Evolutionary conservation across 2,888 invertebrate species (phyloP), one percentile per base, ranked within the genome.

Genomic region (Cheilosia impressa): DNA sequence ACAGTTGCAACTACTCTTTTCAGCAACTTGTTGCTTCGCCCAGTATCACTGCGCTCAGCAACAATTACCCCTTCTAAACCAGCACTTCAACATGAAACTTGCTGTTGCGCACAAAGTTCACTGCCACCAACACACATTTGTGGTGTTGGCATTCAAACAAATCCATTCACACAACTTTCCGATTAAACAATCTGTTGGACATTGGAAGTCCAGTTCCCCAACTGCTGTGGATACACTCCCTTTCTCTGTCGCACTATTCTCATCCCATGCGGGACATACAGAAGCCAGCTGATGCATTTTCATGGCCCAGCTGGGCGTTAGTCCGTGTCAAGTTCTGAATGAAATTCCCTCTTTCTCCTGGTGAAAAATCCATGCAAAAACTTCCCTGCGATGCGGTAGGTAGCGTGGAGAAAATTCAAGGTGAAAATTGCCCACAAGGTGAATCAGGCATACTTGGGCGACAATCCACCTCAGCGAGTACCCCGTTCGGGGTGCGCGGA

Each of bases 321-420:
- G 80, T 66, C 41, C 66, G 60, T 68, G 66, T 41, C 63, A 34
- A 52, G n/a, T 73, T 80, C 53, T 73, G 60, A 80, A 80, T 80
- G 73, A 80, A 80, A 53, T 38, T 24, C 43, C 62, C 45, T 47
- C 66, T 38, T 41, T 45, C 47, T 31, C 22, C 43, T 7, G n/a
- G 15, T 43, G n/a, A 9, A 38, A 10, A 27, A 9, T 24, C 22
- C 13, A 4, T 47, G 41, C 6, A 22, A 57, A 58, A 69, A 57
- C 19, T 19, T 38, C 24, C 65, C 31, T 60, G 50, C 77, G 13
- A 52, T 55, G 68, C 53, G 60, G 38, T 57, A 41, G 60, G 27
- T 50, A 41, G 27, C 94, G 89, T 95, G 10, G 94, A 95, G 5
- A 95, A 95, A 89, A 95, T 90, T 94, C 94, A 53, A 95, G 94